A percentile compares a stretch with the other conserved stretches of the same genome.
phyloP scores from a whole-genome alignment of 30 jellyfish, hydroid and myxozoan genomes.

The Clytia hemisphaerica region DNA sequence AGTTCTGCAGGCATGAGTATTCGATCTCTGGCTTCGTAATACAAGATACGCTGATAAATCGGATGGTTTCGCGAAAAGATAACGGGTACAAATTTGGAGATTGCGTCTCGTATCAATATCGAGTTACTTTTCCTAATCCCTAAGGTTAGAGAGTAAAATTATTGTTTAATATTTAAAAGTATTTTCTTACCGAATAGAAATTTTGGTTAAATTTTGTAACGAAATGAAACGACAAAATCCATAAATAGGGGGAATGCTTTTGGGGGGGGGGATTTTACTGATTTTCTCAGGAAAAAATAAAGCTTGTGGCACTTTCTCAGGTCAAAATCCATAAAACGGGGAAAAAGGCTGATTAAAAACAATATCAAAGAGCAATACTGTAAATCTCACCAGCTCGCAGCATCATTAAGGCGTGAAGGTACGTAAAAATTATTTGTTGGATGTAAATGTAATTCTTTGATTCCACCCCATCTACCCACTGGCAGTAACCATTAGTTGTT shows the following conservation, averaged over 20 bases:
- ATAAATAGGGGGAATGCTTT: too few relatives aligned
- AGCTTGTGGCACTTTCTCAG: too few relatives aligned
- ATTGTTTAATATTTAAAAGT: too few relatives aligned
- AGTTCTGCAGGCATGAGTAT: background rate
- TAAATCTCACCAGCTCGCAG: slow-evolving; percentile 2
- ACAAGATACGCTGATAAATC: background rate
- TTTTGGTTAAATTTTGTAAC: too few relatives aligned
- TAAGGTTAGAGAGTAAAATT: too few relatives aligned
- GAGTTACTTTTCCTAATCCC: background rate
- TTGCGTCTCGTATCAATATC: background rate
- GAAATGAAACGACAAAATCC: too few relatives aligned
- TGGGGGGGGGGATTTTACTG: too few relatives aligned
- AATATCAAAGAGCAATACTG: too few relatives aligned
- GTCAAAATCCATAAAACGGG: too few relatives aligned
- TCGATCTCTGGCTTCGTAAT: background rate
- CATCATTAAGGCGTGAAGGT: background rate
- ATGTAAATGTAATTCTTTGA: background rate
- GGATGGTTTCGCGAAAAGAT: background rate
- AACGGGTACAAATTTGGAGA: background rate
- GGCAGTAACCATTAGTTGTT: background rate
- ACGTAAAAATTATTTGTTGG: background rate
- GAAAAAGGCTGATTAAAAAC: too few relatives aligned
- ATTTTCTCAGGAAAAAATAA: too few relatives aligned
- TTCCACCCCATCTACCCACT: background rate
- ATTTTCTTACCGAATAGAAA: too few relatives aligned